phyloP scores from a whole-genome alignment of 2,888 invertebrate genomes.

The Eilema sororculum region DNA sequence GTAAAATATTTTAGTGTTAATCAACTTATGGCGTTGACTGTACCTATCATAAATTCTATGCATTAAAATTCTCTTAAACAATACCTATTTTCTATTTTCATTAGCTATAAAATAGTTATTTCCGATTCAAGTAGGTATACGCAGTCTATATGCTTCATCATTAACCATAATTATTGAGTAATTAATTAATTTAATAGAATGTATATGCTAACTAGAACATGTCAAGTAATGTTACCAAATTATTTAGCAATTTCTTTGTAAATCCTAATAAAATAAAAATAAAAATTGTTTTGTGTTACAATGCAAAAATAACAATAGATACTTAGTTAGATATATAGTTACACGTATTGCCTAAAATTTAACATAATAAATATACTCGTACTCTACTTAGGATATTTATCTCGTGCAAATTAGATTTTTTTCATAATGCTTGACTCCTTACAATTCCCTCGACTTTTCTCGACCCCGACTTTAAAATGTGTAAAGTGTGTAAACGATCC shows the following conservation, averaged over 20 bases:
- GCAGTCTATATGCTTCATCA: neutral
- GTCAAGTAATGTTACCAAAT: neutral
- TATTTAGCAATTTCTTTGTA: neutral
- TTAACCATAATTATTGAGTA: neutral
- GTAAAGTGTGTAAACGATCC: neutral
- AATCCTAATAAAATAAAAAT: neutral
- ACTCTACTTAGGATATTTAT: too few species aligned
- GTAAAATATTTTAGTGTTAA: too few species aligned
- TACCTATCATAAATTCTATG: neutral
- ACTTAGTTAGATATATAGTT: too few species aligned
- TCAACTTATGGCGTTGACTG: too few species aligned
- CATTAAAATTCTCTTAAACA: conserved; percentile 5
- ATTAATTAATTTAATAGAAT: neutral
- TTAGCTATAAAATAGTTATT: neutral
- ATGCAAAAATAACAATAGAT: too few species aligned
- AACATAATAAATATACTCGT: too few species aligned
- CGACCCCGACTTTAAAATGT: neutral
- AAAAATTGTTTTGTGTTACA: neutral
- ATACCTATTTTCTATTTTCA: neutral
- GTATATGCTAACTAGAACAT: neutral
- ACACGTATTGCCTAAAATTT: too few species aligned
- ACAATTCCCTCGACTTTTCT: neutral
- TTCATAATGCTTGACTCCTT: too few species aligned
- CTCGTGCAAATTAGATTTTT: too few species aligned
- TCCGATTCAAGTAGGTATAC: neutral